Evolutionary conservation across 2,888 invertebrate species (phyloP), one percentile per base, ranked within the genome.

Genomic region (Mactromeris polynyma): DNA sequence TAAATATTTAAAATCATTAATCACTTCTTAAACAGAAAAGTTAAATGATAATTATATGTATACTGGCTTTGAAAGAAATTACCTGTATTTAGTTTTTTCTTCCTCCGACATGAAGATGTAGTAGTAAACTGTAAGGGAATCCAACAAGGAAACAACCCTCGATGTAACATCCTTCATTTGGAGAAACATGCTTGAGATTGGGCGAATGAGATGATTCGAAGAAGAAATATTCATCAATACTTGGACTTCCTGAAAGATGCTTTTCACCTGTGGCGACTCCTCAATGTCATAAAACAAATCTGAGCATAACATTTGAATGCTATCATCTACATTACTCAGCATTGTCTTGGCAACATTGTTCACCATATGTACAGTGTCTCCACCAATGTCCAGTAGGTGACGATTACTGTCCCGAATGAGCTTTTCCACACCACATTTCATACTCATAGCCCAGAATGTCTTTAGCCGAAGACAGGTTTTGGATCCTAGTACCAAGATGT

Each of bases 281-380:
- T 90, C 88, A 21, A 90, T 83, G 51, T 90, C 88, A 78, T 90
- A 90, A 33, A 78, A 90, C 4, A 88, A 17, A 81, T 90, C 88
- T 14, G 64, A 78, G 17, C 84, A 85, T 1, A 89, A 46, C 0
- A 2, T 0, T 38, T 89, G 87, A 36, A 85, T 17, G 14, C 26
- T 33, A 6, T 40, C n/a, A 38, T 89, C 85, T n/a, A 87, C 40
- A 46, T 19, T 64, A 17, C 26, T 82, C 9, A 89, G 36, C 33
- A 89, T 36, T 14, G 85, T 38, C 21, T 89, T 89, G 7, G 87
- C 89, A 0, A 83, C 87, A 82, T 89, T 89, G 26, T 69, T 87
- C 2, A 89, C 42, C 84, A 89, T 89, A 36, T 89, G 89, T 0
- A 89, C 84, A 36, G 36, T 86, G 64, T 86, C 83, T 7, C 86